Evolutionary conservation across 1,140 invertebrate species (phyloP), one percentile per base, ranked within the genome.

Genomic region (Microplitis mediator): DNA sequence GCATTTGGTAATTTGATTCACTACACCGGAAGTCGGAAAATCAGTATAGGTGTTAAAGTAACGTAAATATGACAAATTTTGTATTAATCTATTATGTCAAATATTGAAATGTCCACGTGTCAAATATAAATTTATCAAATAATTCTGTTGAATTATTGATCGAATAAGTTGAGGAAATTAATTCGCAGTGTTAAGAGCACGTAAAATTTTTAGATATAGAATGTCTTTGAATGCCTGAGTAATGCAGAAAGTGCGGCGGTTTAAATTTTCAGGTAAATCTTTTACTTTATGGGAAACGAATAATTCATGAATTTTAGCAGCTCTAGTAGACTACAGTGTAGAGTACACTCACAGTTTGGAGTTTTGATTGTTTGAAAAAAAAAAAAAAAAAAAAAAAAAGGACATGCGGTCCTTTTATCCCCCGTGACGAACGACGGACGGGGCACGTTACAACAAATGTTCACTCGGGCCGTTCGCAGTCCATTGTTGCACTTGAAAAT

Each of bases 401-500:
- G 75, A 77, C 70, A 71, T 65, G 66, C 69, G 62, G 65, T 65
- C 58, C 68, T 54, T 80, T 79, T 65, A 74, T 76, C 73, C 75
- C 75, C 73, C 66, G 70, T 76, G 75, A 76, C 73, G 71, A 75
- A 79, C 75, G 72, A 72, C 69, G 71, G 73, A 64, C 39, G 45
- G 39, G 34, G 69, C 34, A 52, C 51, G 51, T 60, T 50, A 66
- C 70, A 66, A 66, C 70, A 65, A 72, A 72, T 66, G 39, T 36
- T 65, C n/a, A 45, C 39, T 52, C 56, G 31, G 77, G 75, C 81
- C 75, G 75, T 84, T 86, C 78, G 76, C 84, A 80, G 84, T 76
- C 80, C 62, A 86, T 87, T 87, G 85, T 86, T 74, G 71, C 64
- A 63, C 75, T 80, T 35, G 79, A 81, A 79, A 82, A 80, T 82